Percentiles rank a stretch among this genome's conserved stretches.
phyloP scores from a whole-genome alignment of 1,140 invertebrate genomes.

The Drosophila rhopaloa region DNA sequence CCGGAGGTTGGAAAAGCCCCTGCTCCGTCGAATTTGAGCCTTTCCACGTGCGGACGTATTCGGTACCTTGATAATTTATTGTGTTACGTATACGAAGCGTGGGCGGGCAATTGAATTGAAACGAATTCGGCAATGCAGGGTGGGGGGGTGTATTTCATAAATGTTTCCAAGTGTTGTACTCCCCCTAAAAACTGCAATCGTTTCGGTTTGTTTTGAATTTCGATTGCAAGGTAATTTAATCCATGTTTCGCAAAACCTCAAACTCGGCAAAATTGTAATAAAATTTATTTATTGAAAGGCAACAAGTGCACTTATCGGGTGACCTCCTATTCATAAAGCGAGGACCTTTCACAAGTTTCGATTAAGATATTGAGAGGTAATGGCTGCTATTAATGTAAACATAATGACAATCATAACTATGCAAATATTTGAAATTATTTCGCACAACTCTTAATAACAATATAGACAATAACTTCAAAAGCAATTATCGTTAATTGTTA shows the following conservation, averaged over 20 bases:
- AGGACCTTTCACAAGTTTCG: not conserved
- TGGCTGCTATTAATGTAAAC: not conserved
- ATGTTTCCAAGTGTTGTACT: slow-evolving; percentile 20
- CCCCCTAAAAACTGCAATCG: slow-evolving; percentile 35
- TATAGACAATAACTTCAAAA: slow-evolving; percentile 75
- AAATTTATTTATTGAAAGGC: slow-evolving; percentile 63
- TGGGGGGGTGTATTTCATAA: slow-evolving; percentile 40
- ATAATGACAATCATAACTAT: slow-evolving; percentile 38
- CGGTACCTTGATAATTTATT: slow-evolving; percentile 68
- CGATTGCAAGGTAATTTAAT: slow-evolving; percentile 52
- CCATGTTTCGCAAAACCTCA: slow-evolving; percentile 48
- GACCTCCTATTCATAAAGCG: slow-evolving; percentile 15
- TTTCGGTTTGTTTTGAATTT: slow-evolving; percentile 47
- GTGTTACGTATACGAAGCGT: slow-evolving; percentile 65
- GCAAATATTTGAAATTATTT: slow-evolving; percentile 31
- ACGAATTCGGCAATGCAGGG: slow-evolving; percentile 11
- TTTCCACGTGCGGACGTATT: slow-evolving; percentile 23
- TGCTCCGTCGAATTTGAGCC: not conserved
- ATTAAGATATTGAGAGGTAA: slow-evolving; percentile 18
- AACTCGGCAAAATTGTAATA: slow-evolving; percentile 54
- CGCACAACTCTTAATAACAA: slow-evolving; percentile 47
- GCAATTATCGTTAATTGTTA: slow-evolving; percentile 81
- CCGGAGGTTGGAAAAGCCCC: not conserved
- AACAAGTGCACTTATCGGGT: slow-evolving; percentile 70
- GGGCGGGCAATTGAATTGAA: slow-evolving; percentile 57